phyloP scores from a whole-genome alignment of 1,140 invertebrate species.

The Microplitis mediator region DNA sequence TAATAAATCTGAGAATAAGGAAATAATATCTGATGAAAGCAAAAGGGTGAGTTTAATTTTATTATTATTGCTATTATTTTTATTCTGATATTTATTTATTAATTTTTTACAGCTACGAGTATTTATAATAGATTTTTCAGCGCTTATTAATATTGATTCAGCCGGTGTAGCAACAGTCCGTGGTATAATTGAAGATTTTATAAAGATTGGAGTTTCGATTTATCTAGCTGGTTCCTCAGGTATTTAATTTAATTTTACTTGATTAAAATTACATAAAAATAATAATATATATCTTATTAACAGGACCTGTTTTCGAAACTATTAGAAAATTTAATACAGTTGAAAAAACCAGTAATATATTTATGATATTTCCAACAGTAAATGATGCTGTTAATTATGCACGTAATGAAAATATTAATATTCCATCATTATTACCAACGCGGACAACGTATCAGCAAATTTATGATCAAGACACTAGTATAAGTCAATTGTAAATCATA shows the following conservation, averaged over 20 bases:
- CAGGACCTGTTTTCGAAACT: conserved; percentile 69
- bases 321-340: conserved; percentile 67
- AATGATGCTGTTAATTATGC: conserved; percentile 74
- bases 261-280: not conserved
- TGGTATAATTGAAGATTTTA: conserved; percentile 64
- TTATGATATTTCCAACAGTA: conserved; percentile 72
- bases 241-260: conserved; percentile 39
- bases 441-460: conserved; percentile 36
- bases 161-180: conserved; percentile 68
- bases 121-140: conserved; percentile 74
- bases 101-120: conserved; percentile 60
- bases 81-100: not conserved
- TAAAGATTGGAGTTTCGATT: conserved; percentile 63
- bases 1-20: conserved; percentile 46
- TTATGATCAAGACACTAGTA: conserved; percentile 41
- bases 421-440: conserved; percentile 35
- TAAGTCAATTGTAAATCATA: conserved; percentile 46
- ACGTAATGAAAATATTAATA: conserved; percentile 42
- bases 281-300: conserved; percentile 15
- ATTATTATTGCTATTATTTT: not conserved
- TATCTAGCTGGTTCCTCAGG: conserved; percentile 70
- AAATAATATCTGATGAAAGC: conserved; percentile 35
- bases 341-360: conserved; percentile 62
- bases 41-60: not conserved
- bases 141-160: conserved; percentile 74